These are phyloP conservation scores for Heliothis virescens DNA, from an alignment of 1,140 invertebrate genomes.

Conservation along the genomic window DNA sequence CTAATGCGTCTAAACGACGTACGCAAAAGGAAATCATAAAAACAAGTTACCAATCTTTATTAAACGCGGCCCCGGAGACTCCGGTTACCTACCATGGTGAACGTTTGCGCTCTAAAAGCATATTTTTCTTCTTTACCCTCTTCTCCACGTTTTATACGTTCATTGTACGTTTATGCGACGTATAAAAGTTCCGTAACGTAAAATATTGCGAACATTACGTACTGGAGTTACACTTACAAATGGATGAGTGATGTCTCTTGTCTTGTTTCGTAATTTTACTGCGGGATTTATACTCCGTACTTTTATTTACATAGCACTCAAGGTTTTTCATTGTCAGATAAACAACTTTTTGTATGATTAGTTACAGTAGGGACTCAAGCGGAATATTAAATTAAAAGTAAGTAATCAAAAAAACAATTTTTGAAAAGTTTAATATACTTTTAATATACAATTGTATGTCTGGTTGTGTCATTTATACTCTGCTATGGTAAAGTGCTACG, in stretches of 20 bases:
- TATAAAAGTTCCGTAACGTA: conserved; percentile 58
- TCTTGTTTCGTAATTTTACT: conserved; percentile 39
- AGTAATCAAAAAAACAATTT: no score
- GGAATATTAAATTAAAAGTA: neutral
- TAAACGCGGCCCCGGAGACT: conserved; percentile 57
- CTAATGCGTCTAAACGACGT: conserved; percentile 36
- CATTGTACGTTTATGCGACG: conserved; percentile 56
- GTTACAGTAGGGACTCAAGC: neutral
- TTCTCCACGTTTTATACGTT: conserved; percentile 49
- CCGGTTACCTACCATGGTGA: conserved; percentile 42
- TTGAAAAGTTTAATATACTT: no score
- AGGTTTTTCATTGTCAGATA: neutral
- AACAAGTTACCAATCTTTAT: conserved; percentile 68
- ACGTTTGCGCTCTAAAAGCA: conserved; percentile 51
- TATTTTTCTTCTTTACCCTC: conserved; percentile 59
- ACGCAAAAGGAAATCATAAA: conserved; percentile 59
- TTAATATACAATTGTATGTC: no score
- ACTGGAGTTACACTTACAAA: conserved; percentile 37
- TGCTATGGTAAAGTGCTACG: no score
- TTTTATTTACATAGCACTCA: conserved; percentile 30
- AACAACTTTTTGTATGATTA: neutral
- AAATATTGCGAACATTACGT: conserved; percentile 46
- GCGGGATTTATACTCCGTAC: conserved; percentile 33
- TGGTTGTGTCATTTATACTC: no score
- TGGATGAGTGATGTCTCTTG: conserved; percentile 45